Base-by-base conservation (phyloP, 1,140 invertebrate species). In the Ditylenchus dipsaci region DNA sequence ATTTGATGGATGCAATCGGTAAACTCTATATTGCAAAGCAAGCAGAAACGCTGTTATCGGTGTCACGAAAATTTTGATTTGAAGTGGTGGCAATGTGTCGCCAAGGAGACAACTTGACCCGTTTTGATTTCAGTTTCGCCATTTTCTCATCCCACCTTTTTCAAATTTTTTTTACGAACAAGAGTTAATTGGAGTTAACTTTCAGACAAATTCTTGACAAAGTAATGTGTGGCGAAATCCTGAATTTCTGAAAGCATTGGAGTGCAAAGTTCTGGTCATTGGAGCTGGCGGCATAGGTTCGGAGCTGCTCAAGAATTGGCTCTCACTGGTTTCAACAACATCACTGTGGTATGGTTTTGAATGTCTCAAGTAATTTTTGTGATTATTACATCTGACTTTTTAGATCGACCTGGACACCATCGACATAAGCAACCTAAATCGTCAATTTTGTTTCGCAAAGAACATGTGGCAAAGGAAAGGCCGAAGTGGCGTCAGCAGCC, bases 351-450 rank as follows among this genome's bases (percentile, higher is more conserved):
- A 88, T 45, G 33, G 66, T 1, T 42, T 26, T 53, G 17, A 38
- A 27, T 11, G 19, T 56, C 26, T 63, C n/a, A 23, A 33, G 29
- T 19, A 17, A 66, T 65, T 64, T 64, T 67, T 11, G 42, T 61
- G 23, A 13, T 38, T 13, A 61, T 23, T 60, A 60, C 26, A 17
- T 27, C 26, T 15, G 15, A 0, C 78, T 69, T 88, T 88, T 75
- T 84, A 97, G 94, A 95, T 98, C 85, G 96, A 99, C 87, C 87
- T 99, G 79, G 96, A 99, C 83, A 98, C 93, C 1, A 98, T 99
- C 82, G 95, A 99, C 86, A 90, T 99, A n/a, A 96, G 92, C 84
- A 99, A 99, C 83, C 86, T 99, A 42, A 99, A 99, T 84, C 87
- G 96, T 17, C 96, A 99, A 83, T 99, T 99, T 84, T 99, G 1